Conservation (phyloP, 2,888 invertebrate genomes). For the Eupsilia transversa region DNA sequence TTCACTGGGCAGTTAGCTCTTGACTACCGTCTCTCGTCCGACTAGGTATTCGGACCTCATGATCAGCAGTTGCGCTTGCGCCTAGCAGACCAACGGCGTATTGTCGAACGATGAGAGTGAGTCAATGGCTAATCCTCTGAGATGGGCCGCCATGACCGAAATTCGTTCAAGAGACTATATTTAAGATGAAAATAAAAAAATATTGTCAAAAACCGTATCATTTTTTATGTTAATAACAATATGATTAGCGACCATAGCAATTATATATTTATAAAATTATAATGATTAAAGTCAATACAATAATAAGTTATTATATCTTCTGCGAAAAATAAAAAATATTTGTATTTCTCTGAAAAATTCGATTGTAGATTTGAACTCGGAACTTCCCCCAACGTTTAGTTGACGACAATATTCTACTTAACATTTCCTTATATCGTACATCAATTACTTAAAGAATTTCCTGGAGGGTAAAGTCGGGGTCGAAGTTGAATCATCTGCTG, state of each 20-base stretch:
- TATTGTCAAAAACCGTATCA: neutral
- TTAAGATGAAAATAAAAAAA: neutral
- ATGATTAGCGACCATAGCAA: neutral
- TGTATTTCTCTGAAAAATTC: neutral
- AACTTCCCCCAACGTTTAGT: neutral
- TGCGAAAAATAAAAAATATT: neutral
- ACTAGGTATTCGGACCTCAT: neutral
- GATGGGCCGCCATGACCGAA: neutral
- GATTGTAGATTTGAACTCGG: neutral
- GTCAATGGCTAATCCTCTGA: neutral
- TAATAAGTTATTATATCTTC: neutral
- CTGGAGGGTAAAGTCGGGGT: constrained; percentile 1
- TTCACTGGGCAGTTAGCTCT: neutral
- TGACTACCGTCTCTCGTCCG: too few species aligned
- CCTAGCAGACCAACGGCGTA: too few species aligned
- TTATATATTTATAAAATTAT: neutral
- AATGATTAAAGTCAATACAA: neutral
- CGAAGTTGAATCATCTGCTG: constrained; percentile 3
- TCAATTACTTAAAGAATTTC: neutral
- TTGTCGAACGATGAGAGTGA: neutral
- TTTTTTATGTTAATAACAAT: neutral
- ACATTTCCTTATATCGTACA: constrained; percentile 31
- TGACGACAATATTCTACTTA: neutral
- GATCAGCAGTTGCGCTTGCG: neutral
- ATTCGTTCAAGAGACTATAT: neutral